phyloP scores from a whole-genome alignment of 2,888 invertebrate genomes.

The Teleiodes luculella region DNA sequence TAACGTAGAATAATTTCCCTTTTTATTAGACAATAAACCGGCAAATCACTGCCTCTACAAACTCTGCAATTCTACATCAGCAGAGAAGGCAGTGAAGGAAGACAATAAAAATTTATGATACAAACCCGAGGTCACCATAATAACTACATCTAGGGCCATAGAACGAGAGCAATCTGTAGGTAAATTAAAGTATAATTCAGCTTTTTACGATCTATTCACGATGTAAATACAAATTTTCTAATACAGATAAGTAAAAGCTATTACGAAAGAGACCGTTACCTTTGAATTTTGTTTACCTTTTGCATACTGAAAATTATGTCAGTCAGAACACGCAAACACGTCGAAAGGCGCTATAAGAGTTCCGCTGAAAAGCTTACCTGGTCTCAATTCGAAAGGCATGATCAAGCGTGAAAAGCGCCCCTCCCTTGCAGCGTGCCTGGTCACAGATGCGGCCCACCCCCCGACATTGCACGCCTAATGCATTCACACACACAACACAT shows the following conservation, averaged over 20 bases:
- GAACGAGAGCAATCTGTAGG: slow-evolving; percentile 13
- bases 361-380: slow-evolving; percentile 60
- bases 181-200: background rate
- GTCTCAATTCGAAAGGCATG: slow-evolving; percentile 74
- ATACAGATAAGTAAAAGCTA: slow-evolving; percentile 2
- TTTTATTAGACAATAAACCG: slow-evolving; percentile 4
- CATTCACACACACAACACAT: slow-evolving; percentile 53
- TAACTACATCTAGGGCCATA: slow-evolving; percentile 16
- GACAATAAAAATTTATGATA: slow-evolving; percentile 14
- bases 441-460: slow-evolving; percentile 57
- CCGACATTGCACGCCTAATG: slow-evolving; percentile 58
- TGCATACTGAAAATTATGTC: background rate
- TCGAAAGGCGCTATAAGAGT: slow-evolving; percentile 18
- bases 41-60: slow-evolving; percentile 1
- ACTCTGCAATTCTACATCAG: slow-evolving; percentile 1
- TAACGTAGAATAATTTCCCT: background rate
- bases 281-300: background rate
- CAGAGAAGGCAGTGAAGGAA: background rate
- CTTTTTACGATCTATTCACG: background rate
- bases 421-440: slow-evolving; percentile 51
- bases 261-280: background rate
- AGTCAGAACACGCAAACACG: slow-evolving; percentile 17
- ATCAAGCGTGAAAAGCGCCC: slow-evolving; percentile 63
- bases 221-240: slow-evolving; percentile 4
- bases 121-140: slow-evolving; percentile 11